phyloP scores from a whole-genome alignment of 2,888 invertebrate genomes.

The Strigamia crassipes region DNA sequence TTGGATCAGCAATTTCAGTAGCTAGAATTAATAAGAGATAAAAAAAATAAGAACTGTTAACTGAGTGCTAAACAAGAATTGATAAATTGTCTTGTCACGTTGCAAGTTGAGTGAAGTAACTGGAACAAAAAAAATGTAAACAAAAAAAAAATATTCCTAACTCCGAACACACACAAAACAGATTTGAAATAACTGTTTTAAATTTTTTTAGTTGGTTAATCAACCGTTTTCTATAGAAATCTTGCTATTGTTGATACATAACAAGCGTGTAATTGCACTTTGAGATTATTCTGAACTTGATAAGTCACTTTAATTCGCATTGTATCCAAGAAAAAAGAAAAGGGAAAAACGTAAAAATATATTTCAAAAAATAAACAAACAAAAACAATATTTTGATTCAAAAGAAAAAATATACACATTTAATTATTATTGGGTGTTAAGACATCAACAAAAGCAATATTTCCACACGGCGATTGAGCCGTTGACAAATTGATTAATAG shows the following conservation, averaged over 20 bases:
- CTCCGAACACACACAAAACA: too few relatives aligned
- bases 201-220: background rate
- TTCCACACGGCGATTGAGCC: background rate
- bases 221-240: background rate
- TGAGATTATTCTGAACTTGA: background rate
- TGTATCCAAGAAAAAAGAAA: background rate
- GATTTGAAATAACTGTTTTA: too few relatives aligned
- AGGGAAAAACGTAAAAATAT: background rate
- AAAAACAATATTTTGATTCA: too few relatives aligned
- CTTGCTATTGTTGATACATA: background rate
- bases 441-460: background rate
- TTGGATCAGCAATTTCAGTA: slow-evolving; percentile 43
- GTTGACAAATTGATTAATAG: background rate
- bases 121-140: background rate
- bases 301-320: background rate
- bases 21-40: slow-evolving; percentile 26
- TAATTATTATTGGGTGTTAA: too few relatives aligned
- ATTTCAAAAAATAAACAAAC: too few relatives aligned
- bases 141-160: background rate
- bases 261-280: too few relatives aligned
- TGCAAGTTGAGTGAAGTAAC: slow-evolving; percentile 2
- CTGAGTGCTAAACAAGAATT: background rate
- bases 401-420: too few relatives aligned
- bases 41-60: background rate
- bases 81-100: slow-evolving; percentile 3